Evolutionary conservation across 1,140 invertebrate genomes (phyloP).

Genomic region (Micrasema minimum): DNA sequence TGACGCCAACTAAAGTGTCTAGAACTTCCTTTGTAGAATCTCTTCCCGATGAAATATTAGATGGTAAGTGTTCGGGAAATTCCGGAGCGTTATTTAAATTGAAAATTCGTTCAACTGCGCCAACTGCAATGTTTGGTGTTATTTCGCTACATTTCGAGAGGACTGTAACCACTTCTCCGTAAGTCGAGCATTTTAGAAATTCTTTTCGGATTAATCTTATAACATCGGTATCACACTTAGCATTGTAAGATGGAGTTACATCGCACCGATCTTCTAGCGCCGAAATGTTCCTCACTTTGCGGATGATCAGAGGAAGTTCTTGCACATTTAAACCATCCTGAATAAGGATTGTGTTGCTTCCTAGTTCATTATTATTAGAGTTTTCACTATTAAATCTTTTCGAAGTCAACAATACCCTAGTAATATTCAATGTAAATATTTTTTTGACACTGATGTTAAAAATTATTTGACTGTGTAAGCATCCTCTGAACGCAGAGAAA

Average conservation of each 20-base stretch:
- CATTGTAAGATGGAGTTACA: conserved; percentile 36
- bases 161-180: conserved; percentile 62
- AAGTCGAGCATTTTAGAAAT: conserved; percentile 61
- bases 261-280: conserved; percentile 53
- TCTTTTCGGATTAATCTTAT: conserved; percentile 63
- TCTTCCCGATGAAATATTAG: not conserved
- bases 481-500: not conserved
- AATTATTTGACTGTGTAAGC: not conserved
- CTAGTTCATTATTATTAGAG: conserved; percentile 13
- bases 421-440: not conserved
- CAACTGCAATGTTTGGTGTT: conserved; percentile 64
- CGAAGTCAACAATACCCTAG: not conserved
- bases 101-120: conserved; percentile 64
- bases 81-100: conserved; percentile 57
- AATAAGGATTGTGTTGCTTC: conserved; percentile 60
- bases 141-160: conserved; percentile 65
- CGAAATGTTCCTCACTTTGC: conserved; percentile 63
- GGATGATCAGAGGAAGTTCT: conserved; percentile 76
- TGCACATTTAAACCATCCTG: conserved; percentile 76
- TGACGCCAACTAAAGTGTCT: conserved; percentile 62
- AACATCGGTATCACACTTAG: conserved; percentile 55
- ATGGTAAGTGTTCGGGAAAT: not conserved
- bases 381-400: conserved; percentile 16
- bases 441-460: not conserved
- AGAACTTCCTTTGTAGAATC: conserved; percentile 59